Conservation (phyloP, 2,888 invertebrate species). For the Oscheius myriophilus region DNA sequence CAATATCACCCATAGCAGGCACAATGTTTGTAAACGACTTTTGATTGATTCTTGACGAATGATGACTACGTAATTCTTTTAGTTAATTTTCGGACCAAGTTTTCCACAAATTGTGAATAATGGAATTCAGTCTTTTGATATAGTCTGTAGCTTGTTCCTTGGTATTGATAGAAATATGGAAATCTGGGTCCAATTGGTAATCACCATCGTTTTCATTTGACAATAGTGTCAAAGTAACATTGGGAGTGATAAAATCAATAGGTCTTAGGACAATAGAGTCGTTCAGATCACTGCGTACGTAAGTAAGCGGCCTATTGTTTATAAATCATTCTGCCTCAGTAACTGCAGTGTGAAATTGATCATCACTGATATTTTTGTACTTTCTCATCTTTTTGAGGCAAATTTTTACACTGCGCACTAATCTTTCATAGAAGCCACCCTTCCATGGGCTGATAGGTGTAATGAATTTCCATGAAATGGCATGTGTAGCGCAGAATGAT, state of each 20-base stretch:
- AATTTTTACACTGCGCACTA: slow-evolving; percentile 23
- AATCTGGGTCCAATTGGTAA: background rate
- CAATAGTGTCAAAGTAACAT: background rate
- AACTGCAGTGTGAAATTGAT: slow-evolving; percentile 14
- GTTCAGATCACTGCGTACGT: background rate
- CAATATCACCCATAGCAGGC: background rate
- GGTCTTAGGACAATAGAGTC: slow-evolving; percentile 9
- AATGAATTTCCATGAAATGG: slow-evolving; percentile 21
- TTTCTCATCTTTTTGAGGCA: slow-evolving; percentile 8
- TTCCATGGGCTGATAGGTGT: slow-evolving; percentile 29
- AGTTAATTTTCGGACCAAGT: background rate
- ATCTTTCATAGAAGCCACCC: slow-evolving; percentile 29
- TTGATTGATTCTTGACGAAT: background rate
- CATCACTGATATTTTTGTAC: background rate
- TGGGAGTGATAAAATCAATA: slow-evolving; percentile 12
- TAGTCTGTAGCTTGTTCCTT: background rate
- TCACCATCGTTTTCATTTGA: background rate
- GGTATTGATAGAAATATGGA: background rate
- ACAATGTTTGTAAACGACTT: background rate
- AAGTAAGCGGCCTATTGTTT: slow-evolving; percentile 29
- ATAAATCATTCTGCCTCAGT: slow-evolving; percentile 21
- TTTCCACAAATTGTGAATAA: background rate
- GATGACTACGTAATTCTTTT: background rate
- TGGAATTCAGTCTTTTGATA: background rate
- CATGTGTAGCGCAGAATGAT: background rate